A percentile compares a stretch with the other conserved stretches of the same genome.
These are phyloP conservation scores for Cyclophora punctaria DNA, from an alignment of 2,888 invertebrate genomes.

Conservation along the genomic window DNA sequence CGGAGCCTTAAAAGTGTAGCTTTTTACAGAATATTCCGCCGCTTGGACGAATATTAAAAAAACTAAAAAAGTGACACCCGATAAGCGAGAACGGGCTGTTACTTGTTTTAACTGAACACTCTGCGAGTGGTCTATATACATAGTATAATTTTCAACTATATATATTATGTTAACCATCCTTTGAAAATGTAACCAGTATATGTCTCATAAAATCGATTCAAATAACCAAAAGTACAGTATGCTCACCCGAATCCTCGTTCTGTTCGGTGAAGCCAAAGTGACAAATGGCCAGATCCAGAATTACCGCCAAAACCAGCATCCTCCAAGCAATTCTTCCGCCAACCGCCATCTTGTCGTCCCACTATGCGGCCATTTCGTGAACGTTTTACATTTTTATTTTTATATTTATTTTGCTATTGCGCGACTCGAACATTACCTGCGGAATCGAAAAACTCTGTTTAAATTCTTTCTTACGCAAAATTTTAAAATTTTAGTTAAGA, in stretches of 20 bases:
- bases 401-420: conserved; percentile 10
- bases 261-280: conserved; percentile 43
- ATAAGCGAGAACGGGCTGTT: too few relatives aligned
- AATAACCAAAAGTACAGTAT: neutral
- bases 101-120: too few relatives aligned
- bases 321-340: conserved; percentile 43
- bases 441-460: too few relatives aligned
- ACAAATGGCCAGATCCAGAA: conserved; percentile 40
- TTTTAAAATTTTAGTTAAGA: too few relatives aligned
- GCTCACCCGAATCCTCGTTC: conserved; percentile 56
- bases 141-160: too few relatives aligned
- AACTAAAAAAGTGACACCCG: too few relatives aligned
- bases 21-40: too few relatives aligned
- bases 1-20: too few relatives aligned
- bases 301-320: conserved; percentile 37
- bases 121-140: too few relatives aligned
- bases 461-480: neutral
- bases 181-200: neutral
- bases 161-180: too few relatives aligned
- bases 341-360: conserved; percentile 50
- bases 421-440: neutral
- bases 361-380: conserved; percentile 34
- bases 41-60: too few relatives aligned
- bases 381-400: conserved; percentile 22
- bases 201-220: neutral